phyloP scores from a whole-genome alignment of 2,797 vertebrate genomes.

The Chiloscyllium punctatum region DNA sequence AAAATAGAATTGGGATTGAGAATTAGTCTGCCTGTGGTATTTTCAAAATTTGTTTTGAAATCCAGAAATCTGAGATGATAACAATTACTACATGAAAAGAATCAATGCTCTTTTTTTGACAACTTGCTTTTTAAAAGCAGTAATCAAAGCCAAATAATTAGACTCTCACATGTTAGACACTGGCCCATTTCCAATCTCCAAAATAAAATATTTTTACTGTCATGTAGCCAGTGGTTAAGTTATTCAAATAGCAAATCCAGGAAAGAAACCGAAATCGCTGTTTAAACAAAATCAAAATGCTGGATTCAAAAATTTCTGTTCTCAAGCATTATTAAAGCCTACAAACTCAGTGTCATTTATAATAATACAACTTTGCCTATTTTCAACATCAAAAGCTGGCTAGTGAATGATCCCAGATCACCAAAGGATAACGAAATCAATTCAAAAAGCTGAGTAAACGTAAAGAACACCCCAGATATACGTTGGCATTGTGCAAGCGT shows the following conservation, averaged over 20 bases:
- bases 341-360: not conserved
- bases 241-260: not conserved
- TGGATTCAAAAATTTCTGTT: conserved; percentile 1
- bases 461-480: not conserved
- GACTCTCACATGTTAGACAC: not conserved
- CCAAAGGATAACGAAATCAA: not conserved
- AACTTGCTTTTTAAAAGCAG: not conserved
- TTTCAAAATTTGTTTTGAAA: not conserved
- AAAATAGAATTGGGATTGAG: not conserved
- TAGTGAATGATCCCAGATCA: not conserved
- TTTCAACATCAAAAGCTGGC: not conserved
- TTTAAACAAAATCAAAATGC: conserved; percentile 6
- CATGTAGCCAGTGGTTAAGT: not conserved
- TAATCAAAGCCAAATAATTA: conserved; percentile 9
- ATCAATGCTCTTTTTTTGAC: not conserved
- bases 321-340: not conserved
- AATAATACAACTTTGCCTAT: not conserved
- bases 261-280: not conserved
- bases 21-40: not conserved
- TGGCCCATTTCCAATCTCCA: not conserved
- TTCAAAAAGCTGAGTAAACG: not conserved
- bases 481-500: not conserved
- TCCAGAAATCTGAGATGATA: conserved; percentile 19
- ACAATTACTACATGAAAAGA: conserved; percentile 11
- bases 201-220: conserved; percentile 26